Conservation (phyloP, 2,113 vertebrate species). For the Axis porcinus region DNA sequence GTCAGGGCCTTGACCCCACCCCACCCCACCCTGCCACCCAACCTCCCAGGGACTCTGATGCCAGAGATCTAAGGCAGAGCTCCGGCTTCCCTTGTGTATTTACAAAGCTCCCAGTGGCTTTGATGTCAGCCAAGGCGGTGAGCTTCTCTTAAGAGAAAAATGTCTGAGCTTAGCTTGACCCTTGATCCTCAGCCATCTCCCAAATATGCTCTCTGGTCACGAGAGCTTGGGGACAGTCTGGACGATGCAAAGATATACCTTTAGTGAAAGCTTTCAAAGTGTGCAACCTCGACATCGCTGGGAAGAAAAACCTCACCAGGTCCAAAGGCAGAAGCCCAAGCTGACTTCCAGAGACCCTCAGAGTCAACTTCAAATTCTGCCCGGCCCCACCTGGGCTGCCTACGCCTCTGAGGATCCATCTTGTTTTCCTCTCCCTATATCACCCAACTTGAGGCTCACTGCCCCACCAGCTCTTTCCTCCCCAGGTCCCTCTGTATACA, state of each 20-base stretch:
- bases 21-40: accelerated
- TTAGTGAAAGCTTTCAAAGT: not conserved
- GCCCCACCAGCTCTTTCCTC: not conserved
- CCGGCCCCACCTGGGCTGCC: not conserved
- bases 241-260: not conserved
- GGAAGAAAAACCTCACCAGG: not conserved
- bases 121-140: not conserved
- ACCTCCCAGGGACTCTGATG: not conserved
- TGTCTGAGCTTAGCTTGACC: not conserved
- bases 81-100: not conserved
- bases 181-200: not conserved
- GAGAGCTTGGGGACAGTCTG: not conserved
- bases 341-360: not conserved
- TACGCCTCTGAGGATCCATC: accelerated
- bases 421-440: not conserved
- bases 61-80: not conserved
- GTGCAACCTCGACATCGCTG: not conserved
- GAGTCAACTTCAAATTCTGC: not conserved
- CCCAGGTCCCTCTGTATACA: no score
- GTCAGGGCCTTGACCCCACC: not conserved
- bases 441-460: not conserved
- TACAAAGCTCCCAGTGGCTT: not conserved
- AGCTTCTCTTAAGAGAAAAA: not conserved
- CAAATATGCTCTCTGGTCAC: not conserved
- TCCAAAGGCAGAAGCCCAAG: not conserved